A percentile compares a stretch with the other conserved stretches of the same genome.
Evolutionary conservation across 2,797 vertebrate genomes (phyloP).

Genomic region (Periophthalmus magnuspinnatus): DNA sequence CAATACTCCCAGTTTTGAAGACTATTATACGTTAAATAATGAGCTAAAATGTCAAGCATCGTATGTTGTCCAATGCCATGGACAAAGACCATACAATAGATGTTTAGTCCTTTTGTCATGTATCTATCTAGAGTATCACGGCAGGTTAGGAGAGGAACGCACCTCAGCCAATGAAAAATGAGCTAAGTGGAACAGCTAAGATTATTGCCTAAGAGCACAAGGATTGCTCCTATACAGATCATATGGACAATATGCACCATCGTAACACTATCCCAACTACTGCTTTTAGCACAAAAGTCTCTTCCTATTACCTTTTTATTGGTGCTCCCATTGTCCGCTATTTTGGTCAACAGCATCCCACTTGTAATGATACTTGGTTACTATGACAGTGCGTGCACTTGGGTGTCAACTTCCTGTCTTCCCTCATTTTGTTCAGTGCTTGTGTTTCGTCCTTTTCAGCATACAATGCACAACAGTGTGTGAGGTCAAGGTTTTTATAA

Average conservation of each 20-base stretch:
- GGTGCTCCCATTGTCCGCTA: constrained; percentile 32
- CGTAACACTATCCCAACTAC: constrained; percentile 43
- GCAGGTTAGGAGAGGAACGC: constrained; percentile 27
- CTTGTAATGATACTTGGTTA: constrained; percentile 29
- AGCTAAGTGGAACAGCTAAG: constrained; percentile 60
- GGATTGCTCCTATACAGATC: constrained; percentile 38
- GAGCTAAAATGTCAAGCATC: constrained; percentile 40
- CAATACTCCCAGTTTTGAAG: constrained; percentile 23
- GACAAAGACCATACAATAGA: constrained; percentile 56
- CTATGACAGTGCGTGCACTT: constrained; percentile 34
- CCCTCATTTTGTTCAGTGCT: background rate
- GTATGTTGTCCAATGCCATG: constrained; percentile 35
- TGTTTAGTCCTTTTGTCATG: constrained; percentile 45
- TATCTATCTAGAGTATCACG: constrained; percentile 46
- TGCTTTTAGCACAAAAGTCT: constrained; percentile 35
- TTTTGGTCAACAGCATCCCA: constrained; percentile 43
- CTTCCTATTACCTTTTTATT: constrained; percentile 33
- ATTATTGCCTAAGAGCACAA: constrained; percentile 50
- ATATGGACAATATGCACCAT: constrained; percentile 15
- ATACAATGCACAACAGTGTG: constrained; percentile 10
- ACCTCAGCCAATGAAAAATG: constrained; percentile 53
- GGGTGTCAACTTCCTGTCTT: constrained; percentile 24
- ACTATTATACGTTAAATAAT: constrained; percentile 35
- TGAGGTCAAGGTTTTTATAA: background rate
- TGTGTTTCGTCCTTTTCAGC: constrained; percentile 22